A percentile compares a stretch with the other conserved stretches of the same genome.
Evolutionary conservation across 2,888 invertebrate genomes (phyloP).

Genomic region (Eretmocerus hayati): DNA sequence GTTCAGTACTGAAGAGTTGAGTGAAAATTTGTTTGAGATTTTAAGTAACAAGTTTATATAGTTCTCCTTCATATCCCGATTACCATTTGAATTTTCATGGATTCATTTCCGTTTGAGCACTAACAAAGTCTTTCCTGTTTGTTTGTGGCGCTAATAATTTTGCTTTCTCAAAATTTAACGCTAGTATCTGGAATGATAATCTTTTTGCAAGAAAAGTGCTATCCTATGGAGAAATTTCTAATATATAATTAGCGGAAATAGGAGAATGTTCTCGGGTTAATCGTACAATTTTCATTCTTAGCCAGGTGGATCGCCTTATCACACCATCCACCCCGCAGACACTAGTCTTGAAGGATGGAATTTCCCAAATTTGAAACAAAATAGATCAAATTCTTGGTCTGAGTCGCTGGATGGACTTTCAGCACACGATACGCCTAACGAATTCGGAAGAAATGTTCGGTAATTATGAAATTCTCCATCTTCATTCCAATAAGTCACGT

Average conservation of each 20-base stretch:
- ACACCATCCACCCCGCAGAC: slow-evolving; percentile 78
- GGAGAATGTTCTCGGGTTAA: no score
- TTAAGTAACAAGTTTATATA: no score
- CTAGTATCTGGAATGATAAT: no score
- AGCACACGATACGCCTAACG: slow-evolving; percentile 42
- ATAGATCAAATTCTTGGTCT: slow-evolving; percentile 81
- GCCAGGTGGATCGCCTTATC: slow-evolving; percentile 81
- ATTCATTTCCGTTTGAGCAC: no score
- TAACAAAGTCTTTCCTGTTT: no score
- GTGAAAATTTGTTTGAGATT: no score
- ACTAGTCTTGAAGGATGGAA: slow-evolving; percentile 73
- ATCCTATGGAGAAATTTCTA: background rate
- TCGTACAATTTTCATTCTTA: slow-evolving; percentile 42
- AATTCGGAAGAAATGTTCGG: slow-evolving; percentile 37
- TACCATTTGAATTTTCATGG: no score
- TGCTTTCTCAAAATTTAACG: background rate
- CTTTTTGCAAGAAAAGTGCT: background rate
- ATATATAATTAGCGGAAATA: no score
- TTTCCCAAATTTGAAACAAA: slow-evolving; percentile 60
- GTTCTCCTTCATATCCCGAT: no score
- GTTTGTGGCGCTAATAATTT: no score
- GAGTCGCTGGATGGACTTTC: slow-evolving; percentile 72
- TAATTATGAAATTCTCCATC: slow-evolving; percentile 26
- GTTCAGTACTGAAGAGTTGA: no score
- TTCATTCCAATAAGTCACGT: no score